Conservation (phyloP, 1,140 invertebrate genomes). For the Temnothorax longispinosus region DNA sequence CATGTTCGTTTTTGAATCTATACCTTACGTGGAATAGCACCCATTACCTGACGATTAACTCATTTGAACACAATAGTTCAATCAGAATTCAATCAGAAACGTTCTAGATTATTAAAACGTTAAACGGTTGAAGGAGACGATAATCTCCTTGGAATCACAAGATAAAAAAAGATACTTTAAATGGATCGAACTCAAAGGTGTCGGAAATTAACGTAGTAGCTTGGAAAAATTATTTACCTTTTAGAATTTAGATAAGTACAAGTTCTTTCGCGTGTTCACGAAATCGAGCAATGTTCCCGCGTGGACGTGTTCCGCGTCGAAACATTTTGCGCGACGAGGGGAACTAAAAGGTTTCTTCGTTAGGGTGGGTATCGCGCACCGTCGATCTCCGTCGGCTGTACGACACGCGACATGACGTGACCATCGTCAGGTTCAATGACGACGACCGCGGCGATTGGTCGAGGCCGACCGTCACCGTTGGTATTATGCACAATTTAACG, state of each 20-base stretch:
- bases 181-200: not conserved
- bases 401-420: constrained; percentile 69
- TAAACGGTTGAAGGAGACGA: not conserved
- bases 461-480: constrained; percentile 49
- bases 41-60: not conserved
- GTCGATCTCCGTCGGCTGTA: constrained; percentile 18
- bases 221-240: not conserved
- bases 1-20: not conserved
- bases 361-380: constrained; percentile 32
- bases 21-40: too few relatives aligned
- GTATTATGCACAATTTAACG: constrained; percentile 29
- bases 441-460: constrained; percentile 64
- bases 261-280: not conserved
- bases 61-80: not conserved
- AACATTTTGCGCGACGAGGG: constrained; percentile 4
- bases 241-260: not conserved
- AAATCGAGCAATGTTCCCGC: not conserved
- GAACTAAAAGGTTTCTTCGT: constrained; percentile 11
- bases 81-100: not conserved
- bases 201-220: not conserved
- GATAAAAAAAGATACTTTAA: not conserved
- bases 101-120: not conserved
- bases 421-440: constrained; percentile 73
- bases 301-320: not conserved
- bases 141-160: not conserved